A percentile compares a stretch with the other conserved stretches of the same genome.
phyloP scores from a whole-genome alignment of 2,113 vertebrate genomes.

The Cairina moschata region DNA sequence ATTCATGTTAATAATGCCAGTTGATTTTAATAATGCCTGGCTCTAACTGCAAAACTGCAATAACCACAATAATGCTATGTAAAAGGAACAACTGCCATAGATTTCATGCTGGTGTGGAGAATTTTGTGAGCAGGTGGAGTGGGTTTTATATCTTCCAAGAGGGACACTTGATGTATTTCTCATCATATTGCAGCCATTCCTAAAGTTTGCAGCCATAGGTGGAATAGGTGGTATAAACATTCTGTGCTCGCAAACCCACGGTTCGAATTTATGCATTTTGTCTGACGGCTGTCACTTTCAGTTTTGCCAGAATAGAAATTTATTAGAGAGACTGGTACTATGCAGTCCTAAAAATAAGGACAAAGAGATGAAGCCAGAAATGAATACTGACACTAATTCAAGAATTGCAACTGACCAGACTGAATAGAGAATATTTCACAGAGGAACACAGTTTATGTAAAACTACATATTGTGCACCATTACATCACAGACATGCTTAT shows the following conservation, averaged over 20 bases:
- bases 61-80: not conserved
- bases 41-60: not conserved
- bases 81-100: not conserved
- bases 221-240: constrained; percentile 1
- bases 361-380: not conserved
- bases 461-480: not conserved
- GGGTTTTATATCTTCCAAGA: constrained; percentile 25
- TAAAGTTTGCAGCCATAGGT: not conserved
- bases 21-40: constrained; percentile 11
- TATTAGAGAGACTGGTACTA: not conserved
- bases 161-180: not conserved
- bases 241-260: not conserved
- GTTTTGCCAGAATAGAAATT: not conserved
- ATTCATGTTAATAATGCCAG: not conserved
- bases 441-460: not conserved
- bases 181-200: not conserved
- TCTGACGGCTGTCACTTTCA: not conserved
- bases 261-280: not conserved
- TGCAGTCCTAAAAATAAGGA: not conserved
- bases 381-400: not conserved
- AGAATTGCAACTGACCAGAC: not conserved
- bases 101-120: constrained; percentile 6
- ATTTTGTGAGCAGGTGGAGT: constrained; percentile 2
- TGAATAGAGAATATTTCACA: not conserved
- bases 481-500: not conserved